Conservation (phyloP, 2,888 invertebrate species). For the Tuta absoluta region DNA sequence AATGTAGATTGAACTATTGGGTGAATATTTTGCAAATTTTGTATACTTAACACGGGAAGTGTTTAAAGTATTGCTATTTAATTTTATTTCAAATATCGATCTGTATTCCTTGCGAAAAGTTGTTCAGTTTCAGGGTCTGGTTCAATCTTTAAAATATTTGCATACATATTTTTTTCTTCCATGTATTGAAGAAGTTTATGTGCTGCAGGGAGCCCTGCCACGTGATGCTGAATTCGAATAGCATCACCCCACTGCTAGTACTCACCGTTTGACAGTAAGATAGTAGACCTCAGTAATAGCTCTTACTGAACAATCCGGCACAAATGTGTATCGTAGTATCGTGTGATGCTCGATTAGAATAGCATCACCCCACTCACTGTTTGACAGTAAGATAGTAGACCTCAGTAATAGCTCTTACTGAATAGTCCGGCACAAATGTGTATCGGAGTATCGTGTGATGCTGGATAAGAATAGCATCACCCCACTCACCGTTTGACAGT, state of each 20-base stretch:
- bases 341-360: constrained; percentile 65
- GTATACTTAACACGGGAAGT: too few relatives aligned
- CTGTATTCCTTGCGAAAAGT: too few relatives aligned
- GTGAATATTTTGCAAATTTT: too few relatives aligned
- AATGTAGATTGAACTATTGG: too few relatives aligned
- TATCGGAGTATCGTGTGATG: constrained; percentile 86
- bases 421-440: constrained; percentile 96
- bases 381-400: constrained; percentile 93
- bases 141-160: background rate
- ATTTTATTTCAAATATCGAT: too few relatives aligned
- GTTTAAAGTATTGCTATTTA: too few relatives aligned
- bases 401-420: constrained; percentile 92
- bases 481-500: constrained; percentile 85
- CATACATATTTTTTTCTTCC: too few relatives aligned
- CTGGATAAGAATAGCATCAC: background rate
- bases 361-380: constrained; percentile 63
- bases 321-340: constrained; percentile 90
- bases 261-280: constrained; percentile 88
- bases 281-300: constrained; percentile 93
- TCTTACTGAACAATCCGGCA: constrained; percentile 95
- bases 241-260: background rate
- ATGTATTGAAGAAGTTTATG: too few relatives aligned
- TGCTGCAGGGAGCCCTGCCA: too few relatives aligned
- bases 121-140: too few relatives aligned
- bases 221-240: background rate